These are phyloP conservation scores for Aptenodytes forsteri DNA, from an alignment of 2,113 vertebrate genomes.

Conservation along the genomic window DNA sequence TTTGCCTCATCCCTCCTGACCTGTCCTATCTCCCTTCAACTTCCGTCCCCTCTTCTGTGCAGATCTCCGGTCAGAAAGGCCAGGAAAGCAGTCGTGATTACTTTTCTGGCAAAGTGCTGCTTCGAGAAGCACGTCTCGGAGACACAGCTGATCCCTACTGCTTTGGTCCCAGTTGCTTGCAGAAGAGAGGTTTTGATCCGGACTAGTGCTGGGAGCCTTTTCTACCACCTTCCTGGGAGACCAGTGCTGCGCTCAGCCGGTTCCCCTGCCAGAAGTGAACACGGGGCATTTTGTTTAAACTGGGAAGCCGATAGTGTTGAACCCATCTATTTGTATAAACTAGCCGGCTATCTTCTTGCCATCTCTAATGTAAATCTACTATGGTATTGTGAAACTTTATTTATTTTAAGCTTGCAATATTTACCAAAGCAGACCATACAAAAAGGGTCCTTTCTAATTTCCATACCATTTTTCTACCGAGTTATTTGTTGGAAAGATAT, in stretches of 20 bases:
- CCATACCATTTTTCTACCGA: slow-evolving; percentile 15
- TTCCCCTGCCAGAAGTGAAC: background rate
- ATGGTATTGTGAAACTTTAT: slow-evolving; percentile 40
- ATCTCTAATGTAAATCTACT: slow-evolving; percentile 36
- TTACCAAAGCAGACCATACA: slow-evolving; percentile 39
- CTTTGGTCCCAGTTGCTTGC: background rate
- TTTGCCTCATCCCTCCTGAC: background rate
- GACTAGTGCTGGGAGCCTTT: background rate
- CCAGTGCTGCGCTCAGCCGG: background rate
- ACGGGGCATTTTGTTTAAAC: background rate
- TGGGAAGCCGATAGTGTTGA: slow-evolving; percentile 27
- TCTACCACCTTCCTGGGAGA: background rate
- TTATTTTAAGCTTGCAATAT: slow-evolving; percentile 57
- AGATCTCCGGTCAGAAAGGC: background rate
- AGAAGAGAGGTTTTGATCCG: background rate
- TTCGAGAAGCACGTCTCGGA: background rate
- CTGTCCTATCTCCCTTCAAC: background rate
- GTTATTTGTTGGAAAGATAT: slow-evolving; percentile 59
- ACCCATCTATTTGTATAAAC: slow-evolving; percentile 31
- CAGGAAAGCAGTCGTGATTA: background rate
- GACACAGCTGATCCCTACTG: background rate
- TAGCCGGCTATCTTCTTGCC: slow-evolving; percentile 37
- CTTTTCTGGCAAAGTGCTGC: background rate
- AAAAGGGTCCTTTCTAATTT: slow-evolving; percentile 53
- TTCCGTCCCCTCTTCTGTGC: background rate